phyloP scores from a whole-genome alignment of 1,140 invertebrate genomes.

The Adelges cooleyi region DNA sequence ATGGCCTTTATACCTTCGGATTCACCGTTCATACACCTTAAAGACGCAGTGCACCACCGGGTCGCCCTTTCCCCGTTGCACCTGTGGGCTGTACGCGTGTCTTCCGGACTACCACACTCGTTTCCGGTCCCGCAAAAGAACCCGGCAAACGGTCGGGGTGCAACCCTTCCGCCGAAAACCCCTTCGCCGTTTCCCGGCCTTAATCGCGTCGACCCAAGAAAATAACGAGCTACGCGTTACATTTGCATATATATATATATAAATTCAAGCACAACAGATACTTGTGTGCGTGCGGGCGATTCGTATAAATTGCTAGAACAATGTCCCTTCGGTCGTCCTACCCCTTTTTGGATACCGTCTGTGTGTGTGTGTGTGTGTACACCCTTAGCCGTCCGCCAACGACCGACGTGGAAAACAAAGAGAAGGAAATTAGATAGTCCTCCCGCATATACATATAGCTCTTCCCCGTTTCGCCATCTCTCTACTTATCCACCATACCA shows the following conservation, averaged over 20 bases:
- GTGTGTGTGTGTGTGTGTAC: no score
- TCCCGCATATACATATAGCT: neutral
- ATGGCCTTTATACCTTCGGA: no score
- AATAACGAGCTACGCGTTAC: constrained; percentile 20
- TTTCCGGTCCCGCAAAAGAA: constrained; percentile 6
- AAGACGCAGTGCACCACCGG: neutral
- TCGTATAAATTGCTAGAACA: constrained; percentile 20
- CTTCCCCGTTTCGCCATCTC: neutral
- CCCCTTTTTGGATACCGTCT: neutral
- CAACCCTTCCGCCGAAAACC: neutral
- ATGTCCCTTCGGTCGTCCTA: constrained; percentile 19
- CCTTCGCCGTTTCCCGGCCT: neutral
- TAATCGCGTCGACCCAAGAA: constrained; percentile 28
- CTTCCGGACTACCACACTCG: constrained; percentile 8
- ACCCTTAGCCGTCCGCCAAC: neutral
- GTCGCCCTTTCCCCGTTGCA: no score
- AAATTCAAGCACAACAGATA: neutral
- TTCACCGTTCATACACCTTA: constrained; percentile 8
- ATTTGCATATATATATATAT: constrained; percentile 13
- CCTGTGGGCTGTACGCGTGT: neutral
- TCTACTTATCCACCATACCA: neutral
- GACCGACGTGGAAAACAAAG: constrained; percentile 23
- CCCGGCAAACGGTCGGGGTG: neutral
- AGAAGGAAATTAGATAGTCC: constrained; percentile 28
- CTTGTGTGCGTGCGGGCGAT: neutral